phyloP scores from a whole-genome alignment of 2,113 vertebrate genomes.

The Macheiramphus alcinus region DNA sequence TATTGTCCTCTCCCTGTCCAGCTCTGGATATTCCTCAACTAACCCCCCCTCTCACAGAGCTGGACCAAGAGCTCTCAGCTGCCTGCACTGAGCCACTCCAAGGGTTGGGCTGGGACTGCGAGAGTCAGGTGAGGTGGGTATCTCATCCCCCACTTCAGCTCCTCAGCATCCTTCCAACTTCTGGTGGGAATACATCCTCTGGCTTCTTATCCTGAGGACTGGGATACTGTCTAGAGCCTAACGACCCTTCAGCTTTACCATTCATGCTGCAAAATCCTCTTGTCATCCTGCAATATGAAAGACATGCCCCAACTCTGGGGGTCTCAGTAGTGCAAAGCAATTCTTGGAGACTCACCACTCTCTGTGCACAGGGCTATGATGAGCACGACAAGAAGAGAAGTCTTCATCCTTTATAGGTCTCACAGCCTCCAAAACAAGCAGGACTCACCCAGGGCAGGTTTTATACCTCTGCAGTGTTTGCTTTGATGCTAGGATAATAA shows the following conservation, averaged over 20 bases:
- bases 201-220: background rate
- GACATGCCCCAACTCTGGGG: background rate
- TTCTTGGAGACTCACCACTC: conserved; percentile 2
- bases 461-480: conserved; percentile 33
- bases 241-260: background rate
- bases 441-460: background rate
- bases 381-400: background rate
- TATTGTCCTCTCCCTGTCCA: background rate
- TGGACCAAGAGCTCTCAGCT: background rate
- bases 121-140: background rate
- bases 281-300: background rate
- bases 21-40: background rate
- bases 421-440: background rate
- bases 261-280: background rate
- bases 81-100: background rate
- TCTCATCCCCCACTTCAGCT: background rate
- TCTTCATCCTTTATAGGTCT: conserved; percentile 36
- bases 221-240: background rate
- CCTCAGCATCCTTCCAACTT: background rate
- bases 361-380: background rate
- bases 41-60: background rate
- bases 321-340: background rate
- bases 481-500: background rate
- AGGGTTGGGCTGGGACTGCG: background rate
- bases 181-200: background rate